phyloP scores from a whole-genome alignment of 2,888 invertebrate species.

The Thecocarcelia acutangulata region DNA sequence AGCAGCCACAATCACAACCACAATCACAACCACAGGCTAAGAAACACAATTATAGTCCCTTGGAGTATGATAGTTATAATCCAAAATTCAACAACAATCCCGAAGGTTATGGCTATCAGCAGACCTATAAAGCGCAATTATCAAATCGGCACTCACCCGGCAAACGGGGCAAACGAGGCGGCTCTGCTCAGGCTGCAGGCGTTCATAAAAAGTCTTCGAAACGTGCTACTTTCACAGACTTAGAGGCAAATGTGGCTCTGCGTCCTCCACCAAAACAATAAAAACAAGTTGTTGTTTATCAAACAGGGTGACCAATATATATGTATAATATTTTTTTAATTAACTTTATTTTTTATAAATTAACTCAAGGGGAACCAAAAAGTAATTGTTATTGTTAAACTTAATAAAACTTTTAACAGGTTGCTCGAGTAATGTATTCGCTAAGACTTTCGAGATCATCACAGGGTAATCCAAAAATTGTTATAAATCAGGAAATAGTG shows the following conservation, averaged over 20 bases:
- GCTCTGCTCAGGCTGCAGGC: constrained; percentile 55
- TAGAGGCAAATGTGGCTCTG: constrained; percentile 78
- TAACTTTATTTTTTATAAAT: too few relatives aligned
- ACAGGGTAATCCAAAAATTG: too few relatives aligned
- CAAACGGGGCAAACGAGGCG: constrained; percentile 79
- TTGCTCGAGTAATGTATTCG: too few relatives aligned
- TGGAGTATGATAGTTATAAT: constrained; percentile 79
- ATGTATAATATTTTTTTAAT: too few relatives aligned
- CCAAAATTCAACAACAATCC: constrained; percentile 81
- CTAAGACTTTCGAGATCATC: too few relatives aligned
- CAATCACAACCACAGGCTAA: constrained; percentile 73
- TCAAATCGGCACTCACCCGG: constrained; percentile 70
- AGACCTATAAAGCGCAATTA: constrained; percentile 75
- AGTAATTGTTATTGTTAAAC: too few relatives aligned
- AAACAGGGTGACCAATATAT: too few relatives aligned
- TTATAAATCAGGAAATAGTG: too few relatives aligned
- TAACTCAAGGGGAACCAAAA: too few relatives aligned
- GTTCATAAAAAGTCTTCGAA: constrained; percentile 66
- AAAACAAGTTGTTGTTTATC: neutral
- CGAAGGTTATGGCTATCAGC: constrained; percentile 80
- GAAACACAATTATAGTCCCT: constrained; percentile 60
- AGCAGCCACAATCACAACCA: too few relatives aligned
- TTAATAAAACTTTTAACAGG: too few relatives aligned
- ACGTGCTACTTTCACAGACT: constrained; percentile 73
- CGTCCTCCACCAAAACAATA: constrained; percentile 78